Evolutionary conservation across 2,888 invertebrate species (phyloP).

Genomic region (Hipparchia sbordonii): DNA sequence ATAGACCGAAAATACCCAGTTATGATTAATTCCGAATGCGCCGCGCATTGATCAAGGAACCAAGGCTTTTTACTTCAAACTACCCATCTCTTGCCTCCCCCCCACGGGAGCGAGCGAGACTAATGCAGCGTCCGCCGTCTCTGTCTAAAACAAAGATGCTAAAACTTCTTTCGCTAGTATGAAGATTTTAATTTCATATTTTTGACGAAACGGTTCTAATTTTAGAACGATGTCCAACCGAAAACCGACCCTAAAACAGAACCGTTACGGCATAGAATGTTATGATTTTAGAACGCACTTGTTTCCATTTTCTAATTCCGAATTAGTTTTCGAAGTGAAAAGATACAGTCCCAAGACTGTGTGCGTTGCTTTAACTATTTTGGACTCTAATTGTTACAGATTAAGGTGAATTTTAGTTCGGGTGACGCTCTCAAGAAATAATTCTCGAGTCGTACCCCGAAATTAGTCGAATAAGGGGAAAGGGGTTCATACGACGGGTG

Average conservation of each 20-base stretch:
- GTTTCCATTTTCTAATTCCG: constrained; percentile 79
- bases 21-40: constrained; percentile 83
- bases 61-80: constrained; percentile 81
- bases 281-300: constrained; percentile 56
- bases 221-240: constrained; percentile 50
- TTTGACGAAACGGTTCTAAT: constrained; percentile 83
- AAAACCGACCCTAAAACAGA: constrained; percentile 46
- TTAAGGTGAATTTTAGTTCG: constrained; percentile 58
- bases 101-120: constrained; percentile 68
- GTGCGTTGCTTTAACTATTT: constrained; percentile 51
- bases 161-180: constrained; percentile 84
- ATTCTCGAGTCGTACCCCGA: constrained; percentile 83
- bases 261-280: constrained; percentile 44
- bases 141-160: constrained; percentile 83
- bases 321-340: constrained; percentile 83
- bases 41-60: constrained; percentile 82
- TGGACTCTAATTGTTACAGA: constrained; percentile 49
- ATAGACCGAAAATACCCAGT: constrained; percentile 83
- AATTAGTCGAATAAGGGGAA: constrained; percentile 83
- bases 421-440: constrained; percentile 71
- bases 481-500: constrained; percentile 82
- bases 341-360: constrained; percentile 82
- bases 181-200: constrained; percentile 84
- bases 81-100: constrained; percentile 72
- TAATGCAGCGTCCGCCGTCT: constrained; percentile 77